Evolutionary conservation across 2,797 vertebrate species (phyloP).

Genomic region (Clarias pachynema): DNA sequence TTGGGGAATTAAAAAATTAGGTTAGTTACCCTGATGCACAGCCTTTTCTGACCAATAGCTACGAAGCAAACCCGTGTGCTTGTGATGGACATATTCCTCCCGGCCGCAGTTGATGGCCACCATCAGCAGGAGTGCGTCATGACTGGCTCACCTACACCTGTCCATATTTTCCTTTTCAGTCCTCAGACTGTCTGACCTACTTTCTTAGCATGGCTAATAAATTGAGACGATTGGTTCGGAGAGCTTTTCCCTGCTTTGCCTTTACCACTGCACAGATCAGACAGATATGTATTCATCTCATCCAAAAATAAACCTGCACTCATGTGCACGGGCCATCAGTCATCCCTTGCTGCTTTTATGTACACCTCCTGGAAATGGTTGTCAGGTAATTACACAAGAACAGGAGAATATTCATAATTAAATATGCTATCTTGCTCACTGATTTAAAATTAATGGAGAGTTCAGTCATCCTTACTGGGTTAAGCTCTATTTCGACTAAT

Average conservation of each 20-base stretch:
- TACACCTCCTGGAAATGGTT: slow-evolving; percentile 52
- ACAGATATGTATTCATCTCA: slow-evolving; percentile 55
- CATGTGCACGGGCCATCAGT: slow-evolving; percentile 41
- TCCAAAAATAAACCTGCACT: slow-evolving; percentile 48
- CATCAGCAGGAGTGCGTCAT: slow-evolving; percentile 51
- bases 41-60: neutral
- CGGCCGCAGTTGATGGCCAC: slow-evolving; percentile 19
- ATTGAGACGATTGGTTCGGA: slow-evolving; percentile 37
- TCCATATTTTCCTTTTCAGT: slow-evolving; percentile 55
- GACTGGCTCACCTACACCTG: slow-evolving; percentile 45
- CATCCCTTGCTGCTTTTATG: slow-evolving; percentile 41
- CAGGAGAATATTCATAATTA: slow-evolving; percentile 62
- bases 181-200: slow-evolving; percentile 44
- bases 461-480: slow-evolving; percentile 44
- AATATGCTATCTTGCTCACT: slow-evolving; percentile 58
- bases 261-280: slow-evolving; percentile 55
- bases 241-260: slow-evolving; percentile 45
- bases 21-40: slow-evolving; percentile 9
- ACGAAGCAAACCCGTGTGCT: neutral
- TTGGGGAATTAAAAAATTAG: slow-evolving; percentile 26
- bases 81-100: slow-evolving; percentile 30
- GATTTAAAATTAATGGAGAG: slow-evolving; percentile 55
- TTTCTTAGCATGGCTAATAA: slow-evolving; percentile 56
- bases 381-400: slow-evolving; percentile 66
- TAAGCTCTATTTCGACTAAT: slow-evolving; percentile 42